Base-by-base conservation (phyloP, 2,797 vertebrate genomes). In the Microctenopoma lineatum region DNA sequence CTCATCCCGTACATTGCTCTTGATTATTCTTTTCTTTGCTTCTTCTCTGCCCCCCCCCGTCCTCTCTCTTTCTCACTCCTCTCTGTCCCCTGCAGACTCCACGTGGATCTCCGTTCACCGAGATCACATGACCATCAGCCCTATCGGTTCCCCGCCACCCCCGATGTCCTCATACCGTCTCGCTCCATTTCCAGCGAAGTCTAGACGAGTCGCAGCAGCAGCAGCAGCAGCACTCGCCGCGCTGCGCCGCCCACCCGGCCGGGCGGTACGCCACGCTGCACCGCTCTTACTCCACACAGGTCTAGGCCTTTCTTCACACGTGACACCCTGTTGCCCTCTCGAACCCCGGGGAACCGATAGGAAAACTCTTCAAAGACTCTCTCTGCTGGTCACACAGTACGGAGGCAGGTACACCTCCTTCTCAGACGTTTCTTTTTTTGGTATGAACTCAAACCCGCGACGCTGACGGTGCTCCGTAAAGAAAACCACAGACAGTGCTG, bases 121-220 rank as follows among this genome's bases (percentile, higher is more conserved):
- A 95, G 93, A 93, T 95, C 93, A 95, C 95, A 92, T 95, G 95
- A 96, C 93, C 90, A 94, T 92, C 94, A 95, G 90, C 93, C 94
- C 85, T 90, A 92, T 93, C 93, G 95, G 92, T 92, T 96, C 92
- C 94, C 93, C 88, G 89, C 91, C 89, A 89, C 94, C 82, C 91
- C 94, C 79, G 90, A 94, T 92, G 96, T 95, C 91, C 86, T 95
- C 91, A 84, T 94, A 87, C 66, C 92, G 84, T 93, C 95, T 90
- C 92, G 93, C 93, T 94, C 94, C 91, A 90, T 95, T 91, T 94
- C 95, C 94, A 92, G 78, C 91, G 93, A 93, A 92, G 94, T 95
- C 91, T 94, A 92, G 92, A 92, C 82, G 83, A 76, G 74, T 2
- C 84, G 13, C 89, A 91, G 79, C 86, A 87, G 80, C 90, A 75